Evolutionary conservation across 2,888 invertebrate species (phyloP), one percentile per base, ranked within the genome.

Genomic region (Calephelis perditalis): DNA sequence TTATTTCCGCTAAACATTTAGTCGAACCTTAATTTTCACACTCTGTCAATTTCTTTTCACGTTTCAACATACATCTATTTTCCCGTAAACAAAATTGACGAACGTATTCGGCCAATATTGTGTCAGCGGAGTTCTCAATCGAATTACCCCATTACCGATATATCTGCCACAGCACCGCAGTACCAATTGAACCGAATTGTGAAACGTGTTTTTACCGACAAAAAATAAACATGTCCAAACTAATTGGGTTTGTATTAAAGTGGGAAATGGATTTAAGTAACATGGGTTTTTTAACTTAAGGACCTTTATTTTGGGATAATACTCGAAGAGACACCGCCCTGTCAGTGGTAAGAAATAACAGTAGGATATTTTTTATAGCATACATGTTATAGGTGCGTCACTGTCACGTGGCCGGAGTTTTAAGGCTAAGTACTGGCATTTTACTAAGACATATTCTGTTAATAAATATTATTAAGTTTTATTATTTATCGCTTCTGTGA

Each of bases 161-260:
- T 49, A 26, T 49, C 35, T 49, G 10, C 49, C 49, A 49, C 49
- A 49, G 49, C 49, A 49, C 26, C 49, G 49, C 49, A 35, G 49
- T 49, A 26, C 49, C 49, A 49, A 49, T 49, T 49, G 26, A 49
- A 15, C 49, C 35, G 35, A 49, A 49, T 49, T 15, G 49, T 15
- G 49, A 35, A 49, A 49, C 49, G 49, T 49, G 49, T 49, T 49
- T 49, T 49, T 49, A 37, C 59, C 44, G 46, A 59, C 59, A 59
- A 59, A 59, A 59, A 59, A 46, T 55, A 59, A 59, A 56, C 55
- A 44, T 59, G 59, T 56, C 59, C 15, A 56, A 59, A 59, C 59
- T 56, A 59, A 59, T 55, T 59, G 59, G 49, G 35, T 26, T 26
- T 26, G 15, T 15, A 26, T 26, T 26, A 15, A 52, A 35, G 26